A percentile compares a stretch with the other conserved stretches of the same genome.
phyloP scores from a whole-genome alignment of 2,113 vertebrate species.

The Mormoops blainvillei region DNA sequence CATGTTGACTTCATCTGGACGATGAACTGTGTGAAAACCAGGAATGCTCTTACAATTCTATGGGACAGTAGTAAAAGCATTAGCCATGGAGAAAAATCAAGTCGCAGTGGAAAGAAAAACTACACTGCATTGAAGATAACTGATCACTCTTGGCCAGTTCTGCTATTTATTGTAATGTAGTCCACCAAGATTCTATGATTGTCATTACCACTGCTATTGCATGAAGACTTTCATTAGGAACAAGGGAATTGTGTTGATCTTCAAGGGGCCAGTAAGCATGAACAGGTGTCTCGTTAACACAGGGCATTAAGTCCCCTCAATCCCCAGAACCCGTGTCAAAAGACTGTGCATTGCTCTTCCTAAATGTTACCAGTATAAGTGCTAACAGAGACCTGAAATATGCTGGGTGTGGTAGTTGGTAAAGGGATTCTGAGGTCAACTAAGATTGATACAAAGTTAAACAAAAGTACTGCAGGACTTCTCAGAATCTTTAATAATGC shows the following conservation, averaged over 20 bases:
- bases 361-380: rapidly evolving
- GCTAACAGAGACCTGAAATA: not conserved
- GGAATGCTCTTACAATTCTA: not conserved
- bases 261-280: not conserved
- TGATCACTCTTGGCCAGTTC: not conserved
- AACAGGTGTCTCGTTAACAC: not conserved
- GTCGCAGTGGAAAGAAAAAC: not conserved
- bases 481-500: not conserved
- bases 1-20: not conserved
- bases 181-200: not conserved
- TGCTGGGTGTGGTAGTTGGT: not conserved
- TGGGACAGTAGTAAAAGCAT: not conserved
- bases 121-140: not conserved
- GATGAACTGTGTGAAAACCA: conserved; percentile 19
- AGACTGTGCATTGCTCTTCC: not conserved
- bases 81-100: not conserved
- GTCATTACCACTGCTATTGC: not conserved
- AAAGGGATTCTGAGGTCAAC: not conserved
- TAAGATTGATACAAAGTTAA: not conserved
- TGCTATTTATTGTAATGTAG: not conserved
- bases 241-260: not conserved
- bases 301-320: not conserved
- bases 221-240: not conserved
- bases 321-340: not conserved
- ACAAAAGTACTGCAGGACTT: not conserved